Base-by-base conservation (phyloP, 2,888 invertebrate genomes). In the Ennomos quercinarius region DNA sequence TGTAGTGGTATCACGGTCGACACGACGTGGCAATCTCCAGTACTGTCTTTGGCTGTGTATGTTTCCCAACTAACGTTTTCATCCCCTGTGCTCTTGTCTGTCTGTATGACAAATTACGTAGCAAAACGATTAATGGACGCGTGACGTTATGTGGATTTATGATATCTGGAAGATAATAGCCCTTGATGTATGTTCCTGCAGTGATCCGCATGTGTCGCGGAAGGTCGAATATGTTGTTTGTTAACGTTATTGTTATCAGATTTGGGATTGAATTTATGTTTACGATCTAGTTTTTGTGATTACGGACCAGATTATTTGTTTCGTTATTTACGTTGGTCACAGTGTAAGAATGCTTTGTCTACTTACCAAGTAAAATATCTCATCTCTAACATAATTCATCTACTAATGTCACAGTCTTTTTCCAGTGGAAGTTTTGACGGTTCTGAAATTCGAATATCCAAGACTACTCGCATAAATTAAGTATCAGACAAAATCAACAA, bases 81-180 rank as follows among this genome's bases (percentile, higher is more conserved):
- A 62, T 73, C 76, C 53, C 47, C 43, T 39, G 39, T 17, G 71
- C 74, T 78, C 78, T 76, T 73, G 81, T 84, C 78, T 76, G 84
- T 84, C 83, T 81, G 83, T 76, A 77, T 87, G 87, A 88, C 88
- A 87, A 87, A 87, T 87, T 83, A 83, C 81, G 73, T 68, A 69
- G 77, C 73, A 74, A 69, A 73, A 76, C 82, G 87, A 88, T 87
- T 87, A 87, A 87, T 87, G 86, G 80, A 76, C 64, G 65, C 70
- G 76, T 78, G 80, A 80, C 78, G 78, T 68, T 69, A 68, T 72
- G 76, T 75, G 77, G 81, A 84, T 82, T 83, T 85, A 83, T 82
- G 83, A 80, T 82, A 73, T 71, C 68, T 72, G 65, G 68, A 61
- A 80, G 79, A 80, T 81, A 78, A 76, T 78, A 62, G 73, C 68